Percentiles rank a stretch among this genome's conserved stretches.
These are phyloP conservation scores for Apotomis turbidana DNA, from an alignment of 2,888 invertebrate species.

Conservation along the genomic window DNA sequence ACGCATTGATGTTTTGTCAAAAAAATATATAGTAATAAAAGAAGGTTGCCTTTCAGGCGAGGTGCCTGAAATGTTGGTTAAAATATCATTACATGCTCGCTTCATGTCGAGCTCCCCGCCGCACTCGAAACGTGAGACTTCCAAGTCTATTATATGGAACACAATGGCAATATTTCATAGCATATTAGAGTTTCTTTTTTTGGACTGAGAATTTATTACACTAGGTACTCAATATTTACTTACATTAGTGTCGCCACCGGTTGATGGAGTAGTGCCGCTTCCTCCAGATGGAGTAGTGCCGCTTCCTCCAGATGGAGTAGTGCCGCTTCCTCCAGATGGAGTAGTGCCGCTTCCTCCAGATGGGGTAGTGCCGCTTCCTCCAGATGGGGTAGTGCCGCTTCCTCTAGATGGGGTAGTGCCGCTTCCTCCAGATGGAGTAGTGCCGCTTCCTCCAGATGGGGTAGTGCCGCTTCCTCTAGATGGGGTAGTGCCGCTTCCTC, in stretches of 20 bases:
- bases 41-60: no score
- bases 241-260: neutral
- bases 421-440: neutral
- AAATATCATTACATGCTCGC: no score
- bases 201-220: no score
- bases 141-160: no score
- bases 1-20: no score
- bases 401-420: neutral
- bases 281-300: neutral
- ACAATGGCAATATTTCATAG: no score
- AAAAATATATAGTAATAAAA: no score
- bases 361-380: neutral
- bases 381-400: neutral
- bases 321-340: neutral
- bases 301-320: neutral
- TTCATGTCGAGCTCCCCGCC: no score
- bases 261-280: neutral
- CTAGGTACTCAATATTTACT: no score
- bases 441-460: neutral
- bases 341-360: neutral
- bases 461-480: neutral
- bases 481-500: neutral
- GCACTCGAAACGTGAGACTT: no score
- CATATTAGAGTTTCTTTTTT: no score
- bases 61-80: no score